Evolutionary conservation across 2,888 invertebrate genomes (phyloP).

Genomic region (Drosophila barbarae): DNA sequence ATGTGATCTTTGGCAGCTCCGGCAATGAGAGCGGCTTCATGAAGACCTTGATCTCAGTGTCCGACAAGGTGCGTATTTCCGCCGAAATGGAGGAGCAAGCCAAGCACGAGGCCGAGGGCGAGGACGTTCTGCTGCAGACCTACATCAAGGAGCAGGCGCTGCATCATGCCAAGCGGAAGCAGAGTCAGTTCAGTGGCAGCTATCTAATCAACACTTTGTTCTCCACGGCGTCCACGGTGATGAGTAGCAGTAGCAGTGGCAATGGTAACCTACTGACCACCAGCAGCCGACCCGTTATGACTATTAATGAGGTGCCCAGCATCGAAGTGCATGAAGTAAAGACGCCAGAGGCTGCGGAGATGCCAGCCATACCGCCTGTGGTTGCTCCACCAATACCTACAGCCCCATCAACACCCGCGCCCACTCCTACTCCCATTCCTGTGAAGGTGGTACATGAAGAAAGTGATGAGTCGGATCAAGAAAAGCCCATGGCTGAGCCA

Average conservation of each 20-base stretch:
- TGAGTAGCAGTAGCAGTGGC: slow-evolving; percentile 37
- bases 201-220: slow-evolving; percentile 33
- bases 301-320: slow-evolving; percentile 53
- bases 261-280: slow-evolving; percentile 30
- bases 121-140: slow-evolving; percentile 85
- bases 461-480: slow-evolving; percentile 57
- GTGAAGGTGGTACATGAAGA: slow-evolving; percentile 41
- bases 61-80: slow-evolving; percentile 76
- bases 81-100: slow-evolving; percentile 67
- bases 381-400: not conserved
- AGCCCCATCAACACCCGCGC: not conserved
- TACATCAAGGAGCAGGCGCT: slow-evolving; percentile 87
- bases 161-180: slow-evolving; percentile 86
- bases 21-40: slow-evolving; percentile 76
- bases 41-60: slow-evolving; percentile 78
- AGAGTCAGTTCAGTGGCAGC: slow-evolving; percentile 81
- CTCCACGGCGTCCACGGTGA: slow-evolving; percentile 14
- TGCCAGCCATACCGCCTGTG: slow-evolving; percentile 3
- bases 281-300: slow-evolving; percentile 37
- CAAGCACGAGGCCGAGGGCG: slow-evolving; percentile 67
- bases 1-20: slow-evolving; percentile 76
- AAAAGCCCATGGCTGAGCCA: slow-evolving; percentile 61
- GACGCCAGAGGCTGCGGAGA: slow-evolving; percentile 45
- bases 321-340: slow-evolving; percentile 65
- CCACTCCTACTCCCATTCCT: slow-evolving; percentile 1